A percentile compares a stretch with the other conserved stretches of the same genome.
These are phyloP conservation scores for Phalacrocorax aristotelis DNA, from an alignment of 2,113 vertebrate species.

Conservation along the genomic window DNA sequence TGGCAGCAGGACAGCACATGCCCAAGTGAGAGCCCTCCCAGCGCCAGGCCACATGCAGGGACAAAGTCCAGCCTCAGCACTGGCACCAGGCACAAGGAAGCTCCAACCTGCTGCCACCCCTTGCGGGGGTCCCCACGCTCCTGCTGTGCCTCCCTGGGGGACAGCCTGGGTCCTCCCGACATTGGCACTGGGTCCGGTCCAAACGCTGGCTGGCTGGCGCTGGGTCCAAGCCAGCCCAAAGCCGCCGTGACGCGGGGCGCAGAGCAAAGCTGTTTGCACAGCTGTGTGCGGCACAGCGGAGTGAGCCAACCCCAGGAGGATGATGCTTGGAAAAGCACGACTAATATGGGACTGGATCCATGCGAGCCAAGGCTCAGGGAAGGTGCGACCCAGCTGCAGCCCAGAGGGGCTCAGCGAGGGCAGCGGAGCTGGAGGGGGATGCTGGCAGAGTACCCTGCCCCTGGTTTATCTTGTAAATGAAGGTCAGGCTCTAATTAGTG, in stretches of 20 bases:
- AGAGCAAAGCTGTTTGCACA: slow-evolving; percentile 1
- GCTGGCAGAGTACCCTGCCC: neutral
- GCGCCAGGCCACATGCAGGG: neutral
- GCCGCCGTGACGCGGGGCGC: accelerated
- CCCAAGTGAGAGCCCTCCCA: neutral
- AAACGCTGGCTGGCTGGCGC: accelerated
- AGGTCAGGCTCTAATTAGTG: neutral
- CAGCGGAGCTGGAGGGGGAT: neutral
- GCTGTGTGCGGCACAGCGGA: neutral
- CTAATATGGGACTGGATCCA: neutral
- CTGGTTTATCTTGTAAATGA: neutral
- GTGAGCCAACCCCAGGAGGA: neutral
- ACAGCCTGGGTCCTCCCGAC: accelerated
- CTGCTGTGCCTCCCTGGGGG: accelerated
- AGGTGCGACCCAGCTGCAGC: neutral
- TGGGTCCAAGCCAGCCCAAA: neutral
- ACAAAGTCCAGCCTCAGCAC: neutral
- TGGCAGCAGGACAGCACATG: accelerated
- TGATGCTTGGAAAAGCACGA: neutral
- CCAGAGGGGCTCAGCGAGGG: neutral
- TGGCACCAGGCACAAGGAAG: accelerated
- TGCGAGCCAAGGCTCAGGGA: accelerated
- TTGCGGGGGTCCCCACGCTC: accelerated
- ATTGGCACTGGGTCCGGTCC: accelerated
- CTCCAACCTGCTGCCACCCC: neutral